These are phyloP conservation scores for Girardinichthys multiradiatus DNA, from an alignment of 2,113 vertebrate species.

Conservation along the genomic window DNA sequence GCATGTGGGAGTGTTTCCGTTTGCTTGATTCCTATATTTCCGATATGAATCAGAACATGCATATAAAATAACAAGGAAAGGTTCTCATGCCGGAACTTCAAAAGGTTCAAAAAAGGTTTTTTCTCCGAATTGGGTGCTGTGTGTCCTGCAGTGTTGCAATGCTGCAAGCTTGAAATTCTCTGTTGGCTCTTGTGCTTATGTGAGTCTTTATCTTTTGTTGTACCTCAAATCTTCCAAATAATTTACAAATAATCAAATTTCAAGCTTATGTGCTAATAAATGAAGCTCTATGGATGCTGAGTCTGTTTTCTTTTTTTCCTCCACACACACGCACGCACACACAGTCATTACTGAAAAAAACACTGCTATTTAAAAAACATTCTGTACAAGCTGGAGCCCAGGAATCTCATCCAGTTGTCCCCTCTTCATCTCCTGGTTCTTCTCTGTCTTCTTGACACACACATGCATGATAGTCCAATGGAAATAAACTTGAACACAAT, in stretches of 20 bases:
- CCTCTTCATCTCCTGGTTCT: conserved; percentile 6
- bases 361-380: not conserved
- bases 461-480: conserved; percentile 12
- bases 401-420: conserved; percentile 18
- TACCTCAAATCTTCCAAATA: conserved; percentile 12
- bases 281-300: not conserved
- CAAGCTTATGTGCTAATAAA: conserved; percentile 21
- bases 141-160: not conserved
- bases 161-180: not conserved
- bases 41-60: not conserved
- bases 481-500: conserved; percentile 24
- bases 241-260: not conserved
- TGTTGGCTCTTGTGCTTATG: not conserved
- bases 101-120: not conserved
- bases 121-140: not conserved
- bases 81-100: not conserved
- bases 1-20: not conserved
- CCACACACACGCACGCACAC: rapidly evolving
- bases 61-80: not conserved
- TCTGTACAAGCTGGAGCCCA: conserved; percentile 4
- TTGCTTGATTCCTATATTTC: not conserved
- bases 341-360: not conserved
- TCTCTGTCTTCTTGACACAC: conserved; percentile 14
- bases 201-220: not conserved
- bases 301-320: not conserved